A percentile compares a stretch with the other conserved stretches of the same genome.
Conservation (phyloP, 2,113 vertebrate genomes). For the Semicossyphus pulcher region DNA sequence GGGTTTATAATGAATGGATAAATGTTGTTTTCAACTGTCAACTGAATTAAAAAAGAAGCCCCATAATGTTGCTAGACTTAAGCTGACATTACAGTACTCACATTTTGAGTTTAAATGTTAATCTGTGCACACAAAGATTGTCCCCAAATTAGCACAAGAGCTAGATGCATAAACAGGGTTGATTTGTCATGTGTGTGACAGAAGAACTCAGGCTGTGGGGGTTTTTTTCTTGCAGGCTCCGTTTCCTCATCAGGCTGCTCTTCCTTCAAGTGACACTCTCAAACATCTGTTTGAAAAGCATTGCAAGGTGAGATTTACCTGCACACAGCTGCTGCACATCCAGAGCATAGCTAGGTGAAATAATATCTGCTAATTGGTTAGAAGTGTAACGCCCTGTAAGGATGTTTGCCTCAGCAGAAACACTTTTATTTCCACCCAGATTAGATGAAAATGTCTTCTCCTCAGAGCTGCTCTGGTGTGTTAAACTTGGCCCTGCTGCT, state of each 20-base stretch:
- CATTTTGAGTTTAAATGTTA: too few species aligned
- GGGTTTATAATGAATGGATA: not conserved
- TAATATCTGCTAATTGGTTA: not conserved
- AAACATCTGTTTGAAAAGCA: constrained; percentile 75
- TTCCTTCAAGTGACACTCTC: constrained; percentile 56
- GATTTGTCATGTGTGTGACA: not conserved
- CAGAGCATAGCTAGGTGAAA: not conserved
- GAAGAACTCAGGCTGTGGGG: not conserved
- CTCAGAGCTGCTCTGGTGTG: not conserved
- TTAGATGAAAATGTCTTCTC: too few species aligned
- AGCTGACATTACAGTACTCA: not conserved
- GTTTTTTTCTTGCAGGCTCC: constrained; percentile 49
- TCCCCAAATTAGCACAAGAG: too few species aligned
- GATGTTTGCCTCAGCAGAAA: too few species aligned
- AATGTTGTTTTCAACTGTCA: not conserved
- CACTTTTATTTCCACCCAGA: too few species aligned
- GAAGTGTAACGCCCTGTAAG: not conserved
- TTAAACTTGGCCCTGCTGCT: not conserved
- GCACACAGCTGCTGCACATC: not conserved
- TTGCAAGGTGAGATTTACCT: constrained; percentile 66
- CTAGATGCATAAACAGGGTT: too few species aligned
- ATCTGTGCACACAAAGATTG: too few species aligned
- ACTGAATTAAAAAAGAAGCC: not conserved
- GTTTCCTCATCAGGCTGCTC: constrained; percentile 61
- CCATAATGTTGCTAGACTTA: not conserved